Evolutionary conservation across 2,888 invertebrate species (phyloP).

Genomic region (Leptopilina drosophilae): DNA sequence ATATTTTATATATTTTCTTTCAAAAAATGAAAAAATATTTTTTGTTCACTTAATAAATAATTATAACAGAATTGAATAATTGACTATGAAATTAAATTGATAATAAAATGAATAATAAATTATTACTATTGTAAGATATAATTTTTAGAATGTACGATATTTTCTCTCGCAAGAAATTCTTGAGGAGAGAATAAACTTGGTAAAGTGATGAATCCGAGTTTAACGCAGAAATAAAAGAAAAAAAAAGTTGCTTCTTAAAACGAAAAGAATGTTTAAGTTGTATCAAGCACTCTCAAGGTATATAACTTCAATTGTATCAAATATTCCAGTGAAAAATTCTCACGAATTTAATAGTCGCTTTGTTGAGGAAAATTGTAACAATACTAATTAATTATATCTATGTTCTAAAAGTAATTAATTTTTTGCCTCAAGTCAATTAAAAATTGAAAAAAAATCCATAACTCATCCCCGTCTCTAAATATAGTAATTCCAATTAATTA

Average conservation of each 20-base stretch:
- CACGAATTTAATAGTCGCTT: slow-evolving; percentile 24
- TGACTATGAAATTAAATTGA: too few relatives aligned
- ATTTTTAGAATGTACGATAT: neutral
- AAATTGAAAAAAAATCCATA: neutral
- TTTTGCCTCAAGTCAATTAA: slow-evolving; percentile 1
- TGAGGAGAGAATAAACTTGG: neutral
- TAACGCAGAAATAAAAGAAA: slow-evolving; percentile 1
- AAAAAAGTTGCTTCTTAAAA: slow-evolving; percentile 11
- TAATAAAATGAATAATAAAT: neutral
- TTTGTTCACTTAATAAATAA: too few relatives aligned
- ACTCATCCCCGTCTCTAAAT: neutral
- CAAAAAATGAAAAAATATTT: too few relatives aligned
- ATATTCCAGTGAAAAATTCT: slow-evolving; percentile 30
- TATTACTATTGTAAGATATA: neutral
- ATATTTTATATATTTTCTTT: too few relatives aligned
- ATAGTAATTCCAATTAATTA: too few relatives aligned
- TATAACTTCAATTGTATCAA: slow-evolving; percentile 10
- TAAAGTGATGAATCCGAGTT: slow-evolving; percentile 17
- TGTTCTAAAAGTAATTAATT: slow-evolving; percentile 15
- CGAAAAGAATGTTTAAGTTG: slow-evolving; percentile 14
- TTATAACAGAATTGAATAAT: too few relatives aligned
- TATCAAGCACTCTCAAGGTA: slow-evolving; percentile 26
- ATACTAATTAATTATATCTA: slow-evolving; percentile 35
- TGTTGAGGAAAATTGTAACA: slow-evolving; percentile 18
- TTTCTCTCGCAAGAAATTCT: slow-evolving; percentile 19